phyloP scores from a whole-genome alignment of 2,888 invertebrate genomes.

The Crepidodera aurea region DNA sequence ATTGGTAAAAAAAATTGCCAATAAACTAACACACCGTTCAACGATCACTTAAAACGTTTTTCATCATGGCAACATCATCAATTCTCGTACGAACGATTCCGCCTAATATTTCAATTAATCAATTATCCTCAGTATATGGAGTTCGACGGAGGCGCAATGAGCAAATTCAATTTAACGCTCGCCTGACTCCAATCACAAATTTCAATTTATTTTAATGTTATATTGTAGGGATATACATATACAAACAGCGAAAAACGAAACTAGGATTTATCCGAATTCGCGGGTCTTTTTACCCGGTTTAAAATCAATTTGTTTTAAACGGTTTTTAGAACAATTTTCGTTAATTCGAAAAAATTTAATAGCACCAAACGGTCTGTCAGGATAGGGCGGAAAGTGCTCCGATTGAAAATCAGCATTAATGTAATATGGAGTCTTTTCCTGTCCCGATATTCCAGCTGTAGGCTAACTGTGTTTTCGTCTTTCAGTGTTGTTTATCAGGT shows the following conservation, averaged over 20 bases:
- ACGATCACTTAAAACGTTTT: constrained; percentile 9
- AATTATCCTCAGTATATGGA: constrained; percentile 31
- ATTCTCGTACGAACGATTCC: constrained; percentile 23
- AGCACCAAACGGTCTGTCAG: no score
- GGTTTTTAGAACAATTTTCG: no score
- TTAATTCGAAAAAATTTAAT: no score
- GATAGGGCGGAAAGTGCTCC: no score
- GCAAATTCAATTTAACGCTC: constrained; percentile 35
- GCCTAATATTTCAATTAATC: constrained; percentile 34
- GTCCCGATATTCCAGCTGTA: no score
- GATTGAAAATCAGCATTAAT: no score
- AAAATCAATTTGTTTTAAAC: neutral
- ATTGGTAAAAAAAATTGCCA: no score
- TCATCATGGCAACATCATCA: constrained; percentile 12
- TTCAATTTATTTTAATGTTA: constrained; percentile 37
- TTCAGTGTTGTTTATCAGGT: no score
- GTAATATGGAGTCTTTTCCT: no score
- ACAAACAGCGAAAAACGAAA: constrained; percentile 27
- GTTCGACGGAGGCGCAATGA: constrained; percentile 29
- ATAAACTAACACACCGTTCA: no score
- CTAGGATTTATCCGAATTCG: neutral
- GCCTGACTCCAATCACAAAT: constrained; percentile 37
- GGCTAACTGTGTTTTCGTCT: no score
- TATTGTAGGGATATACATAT: constrained; percentile 28
- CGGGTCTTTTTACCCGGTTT: neutral